Evolutionary conservation across 2,113 vertebrate species (phyloP).

Genomic region (Copsychus sechellarum): DNA sequence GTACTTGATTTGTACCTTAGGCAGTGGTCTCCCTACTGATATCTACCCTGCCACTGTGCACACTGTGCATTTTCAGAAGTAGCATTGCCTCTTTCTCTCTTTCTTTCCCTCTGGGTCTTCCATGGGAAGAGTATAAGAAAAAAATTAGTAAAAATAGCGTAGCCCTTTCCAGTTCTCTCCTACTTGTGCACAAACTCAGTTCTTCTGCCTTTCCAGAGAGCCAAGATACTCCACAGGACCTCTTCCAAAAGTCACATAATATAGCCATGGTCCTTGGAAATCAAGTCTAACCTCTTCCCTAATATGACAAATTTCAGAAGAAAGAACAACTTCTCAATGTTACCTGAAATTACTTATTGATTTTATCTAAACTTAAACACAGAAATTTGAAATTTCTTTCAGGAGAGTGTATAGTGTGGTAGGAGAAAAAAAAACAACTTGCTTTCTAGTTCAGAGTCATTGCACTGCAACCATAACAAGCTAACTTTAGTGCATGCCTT

Average conservation of each 20-base stretch:
- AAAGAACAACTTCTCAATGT: background rate
- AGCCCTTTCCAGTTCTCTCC: background rate
- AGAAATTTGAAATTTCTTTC: background rate
- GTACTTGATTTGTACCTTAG: background rate
- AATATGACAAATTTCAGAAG: background rate
- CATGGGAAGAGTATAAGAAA: rapidly evolving
- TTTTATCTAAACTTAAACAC: background rate
- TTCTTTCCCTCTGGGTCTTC: background rate
- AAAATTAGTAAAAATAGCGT: background rate
- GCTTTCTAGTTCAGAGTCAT: background rate
- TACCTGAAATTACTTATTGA: background rate
- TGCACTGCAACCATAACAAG: background rate
- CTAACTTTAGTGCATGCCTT: background rate
- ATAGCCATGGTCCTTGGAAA: background rate
- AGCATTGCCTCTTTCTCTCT: background rate
- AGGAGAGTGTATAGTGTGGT: background rate
- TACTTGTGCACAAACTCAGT: background rate
- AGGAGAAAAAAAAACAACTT: too few species aligned
- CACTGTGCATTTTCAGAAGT: background rate
- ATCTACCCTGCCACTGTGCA: background rate
- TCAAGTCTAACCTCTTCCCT: background rate
- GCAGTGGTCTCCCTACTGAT: background rate
- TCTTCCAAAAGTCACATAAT: background rate
- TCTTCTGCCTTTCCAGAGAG: background rate
- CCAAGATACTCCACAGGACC: background rate